These are phyloP conservation scores for Parnassius mnemosyne DNA, from an alignment of 2,888 invertebrate genomes.

Conservation along the genomic window DNA sequence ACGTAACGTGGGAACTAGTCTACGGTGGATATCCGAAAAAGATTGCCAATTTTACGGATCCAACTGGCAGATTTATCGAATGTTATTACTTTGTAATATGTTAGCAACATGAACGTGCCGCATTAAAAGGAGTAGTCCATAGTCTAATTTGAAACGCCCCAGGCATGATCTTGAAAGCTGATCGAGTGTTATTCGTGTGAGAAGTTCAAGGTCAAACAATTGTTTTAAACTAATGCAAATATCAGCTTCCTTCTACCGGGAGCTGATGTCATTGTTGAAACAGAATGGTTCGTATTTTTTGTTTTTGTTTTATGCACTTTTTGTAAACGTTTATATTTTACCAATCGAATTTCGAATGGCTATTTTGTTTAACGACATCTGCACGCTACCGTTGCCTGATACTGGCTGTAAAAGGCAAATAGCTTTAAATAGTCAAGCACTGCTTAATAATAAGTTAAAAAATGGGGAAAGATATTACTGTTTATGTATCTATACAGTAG, in stretches of 20 bases:
- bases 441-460: too few relatives aligned
- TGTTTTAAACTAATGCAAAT: conserved; percentile 56
- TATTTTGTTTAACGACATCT: too few relatives aligned
- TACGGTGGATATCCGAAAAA: conserved; percentile 7
- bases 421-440: too few relatives aligned
- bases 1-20: conserved; percentile 19
- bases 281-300: conserved; percentile 2
- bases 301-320: not conserved
- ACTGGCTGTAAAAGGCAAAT: too few relatives aligned
- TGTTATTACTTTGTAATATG: conserved; percentile 24
- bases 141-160: conserved; percentile 40
- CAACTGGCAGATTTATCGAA: conserved; percentile 16
- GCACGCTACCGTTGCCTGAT: too few relatives aligned
- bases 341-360: too few relatives aligned
- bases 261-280: conserved; percentile 28
- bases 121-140: conserved; percentile 40
- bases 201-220: conserved; percentile 69
- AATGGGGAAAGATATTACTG: too few relatives aligned
- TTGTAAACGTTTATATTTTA: too few relatives aligned
- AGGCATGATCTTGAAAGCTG: conserved; percentile 20
- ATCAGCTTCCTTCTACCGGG: conserved; percentile 59
- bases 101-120: conserved; percentile 24
- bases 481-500: too few relatives aligned
- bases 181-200: conserved; percentile 10
- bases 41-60: conserved; percentile 6